Percentiles rank a stretch among this genome's conserved stretches.
phyloP scores from a whole-genome alignment of 2,113 vertebrate species.

The Misgurnus mizolepis region DNA sequence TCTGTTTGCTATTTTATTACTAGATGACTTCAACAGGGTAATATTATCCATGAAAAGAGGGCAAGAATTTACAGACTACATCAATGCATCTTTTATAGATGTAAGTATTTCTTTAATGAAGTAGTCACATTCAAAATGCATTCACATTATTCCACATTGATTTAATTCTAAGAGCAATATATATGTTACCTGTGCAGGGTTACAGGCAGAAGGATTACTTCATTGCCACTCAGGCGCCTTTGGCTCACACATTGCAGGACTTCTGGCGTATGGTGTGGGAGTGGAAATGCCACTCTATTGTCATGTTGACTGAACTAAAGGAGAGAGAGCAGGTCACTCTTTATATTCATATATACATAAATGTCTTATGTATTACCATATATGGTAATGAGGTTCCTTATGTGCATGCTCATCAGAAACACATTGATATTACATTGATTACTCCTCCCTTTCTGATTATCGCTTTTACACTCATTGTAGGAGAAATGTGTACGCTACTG shows the following conservation, averaged over 20 bases:
- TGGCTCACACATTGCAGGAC: slow-evolving; percentile 90
- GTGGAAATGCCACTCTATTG: slow-evolving; percentile 95
- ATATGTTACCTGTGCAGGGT: slow-evolving; percentile 73
- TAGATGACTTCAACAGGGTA: slow-evolving; percentile 97
- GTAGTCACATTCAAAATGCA: no score
- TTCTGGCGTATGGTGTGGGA: slow-evolving; percentile 99
- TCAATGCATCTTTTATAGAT: slow-evolving; percentile 97
- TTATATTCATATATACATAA: neutral
- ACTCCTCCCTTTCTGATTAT: neutral
- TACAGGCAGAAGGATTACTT: slow-evolving; percentile 98
- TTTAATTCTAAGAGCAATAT: neutral
- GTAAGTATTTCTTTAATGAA: slow-evolving; percentile 72
- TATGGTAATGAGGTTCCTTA: neutral
- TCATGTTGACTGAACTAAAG: slow-evolving; percentile 96
- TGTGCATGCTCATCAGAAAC: no score
- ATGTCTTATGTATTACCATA: neutral
- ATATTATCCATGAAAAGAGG: slow-evolving; percentile 97
- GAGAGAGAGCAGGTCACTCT: slow-evolving; percentile 93
- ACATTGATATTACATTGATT: neutral
- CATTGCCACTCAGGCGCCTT: slow-evolving; percentile 94
- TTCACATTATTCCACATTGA: no score
- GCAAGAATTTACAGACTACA: slow-evolving; percentile 94
- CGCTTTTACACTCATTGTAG: slow-evolving; percentile 64
- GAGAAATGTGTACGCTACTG: slow-evolving; percentile 97
- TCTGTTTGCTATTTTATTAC: slow-evolving; percentile 26